Percentiles rank a stretch among this genome's conserved stretches.
Conservation (phyloP, 2,888 invertebrate genomes). For the Acronicta psi region DNA sequence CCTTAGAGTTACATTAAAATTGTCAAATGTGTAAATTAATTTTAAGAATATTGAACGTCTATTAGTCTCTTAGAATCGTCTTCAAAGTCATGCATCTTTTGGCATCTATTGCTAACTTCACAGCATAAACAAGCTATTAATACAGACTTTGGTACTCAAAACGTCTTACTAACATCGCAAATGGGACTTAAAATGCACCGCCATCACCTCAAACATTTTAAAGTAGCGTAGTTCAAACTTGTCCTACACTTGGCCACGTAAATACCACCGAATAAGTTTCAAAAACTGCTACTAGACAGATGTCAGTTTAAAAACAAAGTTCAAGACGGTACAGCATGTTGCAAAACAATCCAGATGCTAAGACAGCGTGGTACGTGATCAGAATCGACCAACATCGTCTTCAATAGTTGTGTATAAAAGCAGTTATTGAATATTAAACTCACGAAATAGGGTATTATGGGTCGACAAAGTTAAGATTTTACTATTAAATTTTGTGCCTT, state of each 20-base stretch:
- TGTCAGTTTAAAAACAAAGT: constrained; percentile 81
- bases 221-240: constrained; percentile 40
- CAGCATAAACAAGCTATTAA: neutral
- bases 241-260: constrained; percentile 48
- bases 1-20: too few relatives aligned
- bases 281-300: constrained; percentile 66
- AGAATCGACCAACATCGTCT: constrained; percentile 63
- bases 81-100: neutral
- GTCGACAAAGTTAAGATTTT: constrained; percentile 59
- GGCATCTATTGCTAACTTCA: neutral
- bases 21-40: too few relatives aligned
- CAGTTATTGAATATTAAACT: constrained; percentile 81
- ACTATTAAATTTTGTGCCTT: constrained; percentile 52
- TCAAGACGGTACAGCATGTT: constrained; percentile 75
- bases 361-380: constrained; percentile 79
- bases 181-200: constrained; percentile 34
- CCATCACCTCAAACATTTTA: constrained; percentile 34
- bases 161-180: constrained; percentile 13
- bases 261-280: constrained; percentile 66
- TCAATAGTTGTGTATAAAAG: constrained; percentile 70
- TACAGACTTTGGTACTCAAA: neutral
- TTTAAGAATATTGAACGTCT: neutral
- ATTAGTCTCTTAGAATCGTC: neutral
- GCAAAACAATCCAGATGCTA: constrained; percentile 85
- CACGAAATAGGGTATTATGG: constrained; percentile 68